Conservation (phyloP, 2,797 vertebrate species). For the Poeciliopsis turneri region DNA sequence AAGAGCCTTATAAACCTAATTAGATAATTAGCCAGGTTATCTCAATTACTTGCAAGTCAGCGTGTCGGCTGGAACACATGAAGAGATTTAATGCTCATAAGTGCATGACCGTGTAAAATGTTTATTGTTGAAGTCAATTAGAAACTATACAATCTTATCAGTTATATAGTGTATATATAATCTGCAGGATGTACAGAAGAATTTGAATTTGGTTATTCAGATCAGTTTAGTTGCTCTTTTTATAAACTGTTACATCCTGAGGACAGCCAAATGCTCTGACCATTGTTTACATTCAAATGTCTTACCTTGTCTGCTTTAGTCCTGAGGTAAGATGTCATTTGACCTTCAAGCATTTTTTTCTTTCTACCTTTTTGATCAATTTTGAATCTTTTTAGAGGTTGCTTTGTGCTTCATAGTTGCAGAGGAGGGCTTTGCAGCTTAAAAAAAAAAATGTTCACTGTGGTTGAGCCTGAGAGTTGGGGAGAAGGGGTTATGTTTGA, state of each 20-base stretch:
- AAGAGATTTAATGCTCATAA: background rate
- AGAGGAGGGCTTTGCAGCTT: background rate
- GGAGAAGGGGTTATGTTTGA: too few species aligned
- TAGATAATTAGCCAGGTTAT: background rate
- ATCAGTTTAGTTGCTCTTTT: background rate
- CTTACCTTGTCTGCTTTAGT: background rate
- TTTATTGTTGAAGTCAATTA: background rate
- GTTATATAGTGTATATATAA: background rate
- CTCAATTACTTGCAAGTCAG: background rate
- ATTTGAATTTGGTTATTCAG: background rate
- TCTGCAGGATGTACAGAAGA: background rate
- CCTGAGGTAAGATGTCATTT: background rate
- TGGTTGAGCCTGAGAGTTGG: background rate
- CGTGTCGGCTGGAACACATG: background rate
- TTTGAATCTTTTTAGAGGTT: background rate
- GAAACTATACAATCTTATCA: background rate
- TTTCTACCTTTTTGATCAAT: background rate
- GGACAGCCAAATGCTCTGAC: background rate
- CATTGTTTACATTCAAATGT: background rate
- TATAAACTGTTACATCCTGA: background rate
- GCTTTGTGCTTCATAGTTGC: background rate
- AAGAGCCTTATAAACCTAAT: background rate
- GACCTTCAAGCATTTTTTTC: background rate
- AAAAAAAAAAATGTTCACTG: background rate
- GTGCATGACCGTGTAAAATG: background rate